Evolutionary conservation across 2,888 invertebrate species (phyloP), one percentile per base, ranked within the genome.

Genomic region (Drosophila mimetica): DNA sequence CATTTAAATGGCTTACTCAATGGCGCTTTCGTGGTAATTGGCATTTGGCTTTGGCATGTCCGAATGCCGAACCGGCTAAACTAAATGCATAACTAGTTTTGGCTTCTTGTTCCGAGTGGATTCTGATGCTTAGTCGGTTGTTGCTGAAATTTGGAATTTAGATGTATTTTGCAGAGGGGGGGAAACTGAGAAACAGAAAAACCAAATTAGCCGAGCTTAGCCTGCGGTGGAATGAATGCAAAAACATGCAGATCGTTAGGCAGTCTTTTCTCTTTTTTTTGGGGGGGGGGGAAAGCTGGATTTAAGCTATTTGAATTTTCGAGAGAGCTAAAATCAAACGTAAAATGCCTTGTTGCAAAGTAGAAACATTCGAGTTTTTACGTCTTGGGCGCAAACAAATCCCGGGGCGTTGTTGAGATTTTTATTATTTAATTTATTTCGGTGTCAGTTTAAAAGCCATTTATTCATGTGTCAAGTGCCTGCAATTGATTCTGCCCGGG

Each of bases 11-110:
- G 76, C 84, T 58, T 74, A 71, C 67, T 71, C 67, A 55, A 69
- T 51, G 70, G 61, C 76, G 78, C 63, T 80, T 77, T 64, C 44
- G 85, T 72, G 72, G 76, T 81, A 86, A 86, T 86, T 86, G 87
- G 85, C 74, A 67, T 69, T 74, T 60, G 53, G 61, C 63, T 71
- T 54, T 61, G 54, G 47, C 60, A 52, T 67, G 67, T 55, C 48
- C 60, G 47, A 46, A 59, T 22, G 52, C 50, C 52, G 25, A 73
- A 42, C 54, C 32, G 55, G 53, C 22, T 41, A 72, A 58, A 66
- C 71, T 71, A 66, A 73, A 66, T 73, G 73, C 52, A 65, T 58
- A 73, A 73, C 58, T 41, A 58, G 50, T 47, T 20, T 41, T n/a
- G 18, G 37, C 52, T 36, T n/a, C 36, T 39, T 52, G 44, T 44